These are phyloP conservation scores for Netta rufina DNA, from an alignment of 2,797 vertebrate genomes.

Conservation along the genomic window DNA sequence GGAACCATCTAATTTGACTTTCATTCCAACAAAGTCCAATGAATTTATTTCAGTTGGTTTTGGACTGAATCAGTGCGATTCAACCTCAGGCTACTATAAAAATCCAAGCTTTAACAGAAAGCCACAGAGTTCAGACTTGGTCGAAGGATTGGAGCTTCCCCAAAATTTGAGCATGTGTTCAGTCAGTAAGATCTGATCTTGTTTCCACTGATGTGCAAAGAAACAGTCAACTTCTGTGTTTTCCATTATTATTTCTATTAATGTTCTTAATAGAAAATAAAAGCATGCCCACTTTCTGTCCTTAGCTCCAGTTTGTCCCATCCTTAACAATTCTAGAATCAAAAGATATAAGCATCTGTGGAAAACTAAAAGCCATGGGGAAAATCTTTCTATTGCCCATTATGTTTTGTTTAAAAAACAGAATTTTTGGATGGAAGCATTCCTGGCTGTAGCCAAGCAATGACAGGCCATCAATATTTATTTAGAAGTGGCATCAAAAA, in stretches of 20 bases:
- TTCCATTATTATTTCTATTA: not conserved
- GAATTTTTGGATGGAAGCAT: slow-evolving; percentile 10
- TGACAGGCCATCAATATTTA: slow-evolving; percentile 38
- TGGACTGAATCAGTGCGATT: not conserved
- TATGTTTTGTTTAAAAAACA: slow-evolving; percentile 33
- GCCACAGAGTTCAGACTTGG: not conserved
- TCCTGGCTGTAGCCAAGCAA: not conserved
- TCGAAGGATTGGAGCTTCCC: not conserved
- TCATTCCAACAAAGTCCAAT: not conserved
- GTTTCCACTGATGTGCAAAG: not conserved
- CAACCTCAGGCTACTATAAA: not conserved
- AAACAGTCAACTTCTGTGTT: not conserved
- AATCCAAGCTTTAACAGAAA: not conserved
- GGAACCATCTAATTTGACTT: not conserved
- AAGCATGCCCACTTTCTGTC: not conserved
- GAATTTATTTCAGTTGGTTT: not conserved
- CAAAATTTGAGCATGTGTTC: not conserved
- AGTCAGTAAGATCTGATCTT: not conserved
- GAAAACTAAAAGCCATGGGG: slow-evolving; percentile 36
- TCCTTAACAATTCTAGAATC: not conserved
- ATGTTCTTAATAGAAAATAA: not conserved
- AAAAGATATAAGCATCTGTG: slow-evolving; percentile 23
- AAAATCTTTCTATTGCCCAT: slow-evolving; percentile 35
- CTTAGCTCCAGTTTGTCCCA: not conserved
- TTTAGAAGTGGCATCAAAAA: slow-evolving; percentile 51